phyloP scores from a whole-genome alignment of 2,888 invertebrate species.

The Phania funesta region DNA sequence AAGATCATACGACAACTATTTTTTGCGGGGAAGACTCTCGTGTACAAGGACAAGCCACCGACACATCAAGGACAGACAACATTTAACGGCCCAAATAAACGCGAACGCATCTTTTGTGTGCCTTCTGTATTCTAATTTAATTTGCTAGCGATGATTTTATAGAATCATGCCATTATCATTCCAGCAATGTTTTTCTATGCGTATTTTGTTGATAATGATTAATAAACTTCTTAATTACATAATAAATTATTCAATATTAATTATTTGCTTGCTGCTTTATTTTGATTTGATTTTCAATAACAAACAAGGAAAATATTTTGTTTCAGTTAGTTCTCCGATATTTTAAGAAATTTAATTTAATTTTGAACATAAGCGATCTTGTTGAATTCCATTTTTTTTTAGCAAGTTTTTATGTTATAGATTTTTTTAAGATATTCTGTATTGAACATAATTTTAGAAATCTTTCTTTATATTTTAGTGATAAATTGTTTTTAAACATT shows the following conservation, averaged over 20 bases:
- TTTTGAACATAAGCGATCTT: conserved; percentile 34
- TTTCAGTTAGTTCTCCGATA: not conserved
- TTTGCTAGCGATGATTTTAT: too few species aligned
- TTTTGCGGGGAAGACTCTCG: too few species aligned
- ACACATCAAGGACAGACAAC: too few species aligned
- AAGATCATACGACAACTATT: too few species aligned
- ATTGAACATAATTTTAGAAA: too few species aligned
- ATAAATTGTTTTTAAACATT: conserved; percentile 21
- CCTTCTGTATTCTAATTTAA: too few species aligned
- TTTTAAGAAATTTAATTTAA: conserved; percentile 8
- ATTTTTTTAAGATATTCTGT: not conserved
- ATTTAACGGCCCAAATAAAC: too few species aligned
- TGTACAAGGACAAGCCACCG: too few species aligned
- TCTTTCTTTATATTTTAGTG: not conserved
- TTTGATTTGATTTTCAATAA: conserved; percentile 32
- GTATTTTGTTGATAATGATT: too few species aligned
- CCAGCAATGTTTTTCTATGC: too few species aligned
- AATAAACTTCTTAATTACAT: conserved; percentile 46
- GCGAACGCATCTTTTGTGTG: too few species aligned
- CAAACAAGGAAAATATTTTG: not conserved
- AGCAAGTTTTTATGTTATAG: not conserved
- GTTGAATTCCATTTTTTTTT: not conserved
- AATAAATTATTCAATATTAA: conserved; percentile 52
- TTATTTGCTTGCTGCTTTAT: conserved; percentile 40
- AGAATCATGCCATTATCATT: too few species aligned